Evolutionary conservation across 2,797 vertebrate genomes (phyloP).

Genomic region (Phataginus tetradactyla): DNA sequence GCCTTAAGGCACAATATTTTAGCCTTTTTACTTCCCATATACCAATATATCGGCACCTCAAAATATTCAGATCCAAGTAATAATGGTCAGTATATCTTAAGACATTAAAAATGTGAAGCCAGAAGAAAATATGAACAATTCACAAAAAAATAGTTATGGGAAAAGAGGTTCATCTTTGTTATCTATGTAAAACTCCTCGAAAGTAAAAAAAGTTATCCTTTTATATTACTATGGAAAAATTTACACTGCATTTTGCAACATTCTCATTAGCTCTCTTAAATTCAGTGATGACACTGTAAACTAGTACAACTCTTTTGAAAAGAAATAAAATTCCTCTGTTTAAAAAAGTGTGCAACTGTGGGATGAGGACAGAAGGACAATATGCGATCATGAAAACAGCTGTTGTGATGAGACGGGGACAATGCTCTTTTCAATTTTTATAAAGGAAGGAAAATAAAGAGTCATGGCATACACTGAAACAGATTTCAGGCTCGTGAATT

Average conservation of each 20-base stretch:
- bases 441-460: background rate
- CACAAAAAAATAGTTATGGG: background rate
- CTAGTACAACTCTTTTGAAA: background rate
- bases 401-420: too few species aligned
- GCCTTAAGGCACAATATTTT: background rate
- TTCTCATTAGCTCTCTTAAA: slow-evolving; percentile 10
- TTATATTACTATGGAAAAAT: background rate
- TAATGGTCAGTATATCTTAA: background rate
- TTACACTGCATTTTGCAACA: background rate
- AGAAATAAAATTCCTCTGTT: slow-evolving; percentile 26
- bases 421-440: background rate
- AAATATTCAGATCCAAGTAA: background rate
- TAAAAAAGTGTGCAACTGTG: background rate
- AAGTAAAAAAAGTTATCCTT: background rate
- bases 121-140: background rate
- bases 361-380: background rate
- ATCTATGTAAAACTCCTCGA: background rate
- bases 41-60: background rate
- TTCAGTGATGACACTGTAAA: background rate
- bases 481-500: background rate
- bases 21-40: background rate
- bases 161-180: background rate
- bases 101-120: background rate
- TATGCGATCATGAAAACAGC: background rate
- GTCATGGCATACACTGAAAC: background rate